Evolutionary conservation across 2,797 vertebrate genomes (phyloP).

Genomic region (Potorous gilbertii): DNA sequence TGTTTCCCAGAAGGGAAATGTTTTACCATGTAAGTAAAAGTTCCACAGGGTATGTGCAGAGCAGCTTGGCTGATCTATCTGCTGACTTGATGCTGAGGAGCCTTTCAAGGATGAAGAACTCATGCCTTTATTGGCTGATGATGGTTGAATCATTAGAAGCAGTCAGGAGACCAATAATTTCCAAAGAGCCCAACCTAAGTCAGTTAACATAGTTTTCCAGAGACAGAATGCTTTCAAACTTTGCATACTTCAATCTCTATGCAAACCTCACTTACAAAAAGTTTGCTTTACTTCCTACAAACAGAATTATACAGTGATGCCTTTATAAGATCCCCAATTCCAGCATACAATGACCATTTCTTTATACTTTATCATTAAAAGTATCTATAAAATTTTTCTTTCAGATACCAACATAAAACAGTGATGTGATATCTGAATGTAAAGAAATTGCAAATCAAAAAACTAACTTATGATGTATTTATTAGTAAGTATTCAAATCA

Average conservation of each 20-base stretch:
- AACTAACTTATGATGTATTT: not conserved
- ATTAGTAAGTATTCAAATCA: not conserved
- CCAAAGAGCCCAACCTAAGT: not conserved
- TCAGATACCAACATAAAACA: not conserved
- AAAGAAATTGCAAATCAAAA: not conserved
- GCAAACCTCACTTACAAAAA: not conserved
- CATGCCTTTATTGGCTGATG: not conserved
- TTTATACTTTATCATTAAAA: not conserved
- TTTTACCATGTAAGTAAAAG: not conserved
- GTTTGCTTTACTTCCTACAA: not conserved
- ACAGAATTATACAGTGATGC: not conserved
- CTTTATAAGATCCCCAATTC: not conserved
- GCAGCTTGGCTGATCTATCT: not conserved
- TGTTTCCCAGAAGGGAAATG: not conserved
- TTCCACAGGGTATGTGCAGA: not conserved
- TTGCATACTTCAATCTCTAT: not conserved
- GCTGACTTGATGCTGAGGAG: not conserved
- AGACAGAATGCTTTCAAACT: too few species aligned
- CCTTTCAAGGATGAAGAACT: not conserved
- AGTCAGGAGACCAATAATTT: not conserved
- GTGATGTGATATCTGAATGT: not conserved
- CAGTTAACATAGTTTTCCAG: not conserved
- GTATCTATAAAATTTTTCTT: not conserved
- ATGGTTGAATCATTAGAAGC: not conserved
- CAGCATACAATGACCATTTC: not conserved